These are phyloP conservation scores for Dryocosmus kuriphilus DNA, from an alignment of 2,888 invertebrate genomes.

Conservation along the genomic window DNA sequence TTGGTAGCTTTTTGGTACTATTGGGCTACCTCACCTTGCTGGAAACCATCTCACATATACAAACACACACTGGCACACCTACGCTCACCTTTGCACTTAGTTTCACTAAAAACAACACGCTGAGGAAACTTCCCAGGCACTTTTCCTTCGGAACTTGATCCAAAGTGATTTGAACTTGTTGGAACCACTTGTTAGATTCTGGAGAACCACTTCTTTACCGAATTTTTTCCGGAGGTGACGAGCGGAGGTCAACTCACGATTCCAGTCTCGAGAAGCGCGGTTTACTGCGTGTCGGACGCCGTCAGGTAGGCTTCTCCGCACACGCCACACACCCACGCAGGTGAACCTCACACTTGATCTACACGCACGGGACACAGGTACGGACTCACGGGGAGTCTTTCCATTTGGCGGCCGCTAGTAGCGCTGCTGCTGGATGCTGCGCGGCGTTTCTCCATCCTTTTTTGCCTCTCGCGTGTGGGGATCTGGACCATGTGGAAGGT, in stretches of 20 bases:
- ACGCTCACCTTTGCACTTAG: slow-evolving; percentile 34
- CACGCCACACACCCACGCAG: slow-evolving; percentile 74
- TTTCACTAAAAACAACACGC: slow-evolving; percentile 37
- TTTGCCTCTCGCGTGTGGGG: slow-evolving; percentile 75
- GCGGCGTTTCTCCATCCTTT: slow-evolving; percentile 61
- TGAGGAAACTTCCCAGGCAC: slow-evolving; percentile 6
- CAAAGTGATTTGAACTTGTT: not conserved
- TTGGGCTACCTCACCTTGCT: slow-evolving; percentile 9
- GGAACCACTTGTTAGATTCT: not conserved
- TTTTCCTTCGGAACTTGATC: not conserved
- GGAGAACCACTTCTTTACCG: not conserved
- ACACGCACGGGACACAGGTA: slow-evolving; percentile 58
- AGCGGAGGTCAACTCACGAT: slow-evolving; percentile 53
- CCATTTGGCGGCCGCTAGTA: slow-evolving; percentile 75
- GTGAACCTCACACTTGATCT: slow-evolving; percentile 64
- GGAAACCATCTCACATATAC: slow-evolving; percentile 5
- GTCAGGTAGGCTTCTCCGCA: slow-evolving; percentile 76
- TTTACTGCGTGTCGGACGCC: slow-evolving; percentile 77
- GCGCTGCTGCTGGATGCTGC: slow-evolving; percentile 77
- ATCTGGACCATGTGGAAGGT: slow-evolving; percentile 78
- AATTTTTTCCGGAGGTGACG: slow-evolving; percentile 4
- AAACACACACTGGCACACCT: slow-evolving; percentile 32
- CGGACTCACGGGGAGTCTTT: slow-evolving; percentile 65
- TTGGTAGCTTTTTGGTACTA: slow-evolving; percentile 37
- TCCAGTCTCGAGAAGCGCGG: slow-evolving; percentile 67